Conservation (phyloP, 2,113 vertebrate genomes). For the Oophaga pumilio region DNA sequence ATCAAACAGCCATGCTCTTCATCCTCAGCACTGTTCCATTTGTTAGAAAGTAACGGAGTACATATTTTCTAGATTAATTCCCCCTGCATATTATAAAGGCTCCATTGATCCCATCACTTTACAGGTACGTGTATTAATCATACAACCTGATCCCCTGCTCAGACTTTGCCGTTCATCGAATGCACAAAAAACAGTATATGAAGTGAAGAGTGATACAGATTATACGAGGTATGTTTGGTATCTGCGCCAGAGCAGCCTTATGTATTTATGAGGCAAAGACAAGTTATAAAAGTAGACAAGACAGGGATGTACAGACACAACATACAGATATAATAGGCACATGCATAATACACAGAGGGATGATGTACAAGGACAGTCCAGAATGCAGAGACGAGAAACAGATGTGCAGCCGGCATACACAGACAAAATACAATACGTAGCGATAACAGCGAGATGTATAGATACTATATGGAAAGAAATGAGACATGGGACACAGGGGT, state of each 20-base stretch:
- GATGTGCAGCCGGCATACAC: neutral
- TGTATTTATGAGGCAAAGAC: slow-evolving; percentile 44
- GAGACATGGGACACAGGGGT: neutral
- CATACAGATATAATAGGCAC: slow-evolving; percentile 33
- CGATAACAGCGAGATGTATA: neutral
- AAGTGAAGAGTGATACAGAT: slow-evolving; percentile 41
- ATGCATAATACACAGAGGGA: slow-evolving; percentile 10
- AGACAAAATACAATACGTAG: neutral
- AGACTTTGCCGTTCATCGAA: slow-evolving; percentile 20
- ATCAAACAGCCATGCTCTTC: neutral
- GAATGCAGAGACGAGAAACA: slow-evolving; percentile 26
- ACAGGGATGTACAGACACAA: slow-evolving; percentile 30
- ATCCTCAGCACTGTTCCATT: neutral
- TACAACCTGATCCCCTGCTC: slow-evolving; percentile 24
- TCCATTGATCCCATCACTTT: slow-evolving; percentile 38
- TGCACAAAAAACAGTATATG: slow-evolving; percentile 30
- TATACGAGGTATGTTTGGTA: slow-evolving; percentile 36
- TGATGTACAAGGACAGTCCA: slow-evolving; percentile 20
- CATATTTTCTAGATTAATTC: slow-evolving; percentile 28
- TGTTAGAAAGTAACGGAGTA: neutral
- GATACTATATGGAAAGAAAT: slow-evolving; percentile 2
- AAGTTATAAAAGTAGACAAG: slow-evolving; percentile 41
- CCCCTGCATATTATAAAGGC: neutral
- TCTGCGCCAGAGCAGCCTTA: slow-evolving; percentile 24
- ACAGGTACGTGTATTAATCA: slow-evolving; percentile 30